Evolutionary conservation across 1,140 invertebrate species (phyloP).

Genomic region (Hylyphantes graminicola): DNA sequence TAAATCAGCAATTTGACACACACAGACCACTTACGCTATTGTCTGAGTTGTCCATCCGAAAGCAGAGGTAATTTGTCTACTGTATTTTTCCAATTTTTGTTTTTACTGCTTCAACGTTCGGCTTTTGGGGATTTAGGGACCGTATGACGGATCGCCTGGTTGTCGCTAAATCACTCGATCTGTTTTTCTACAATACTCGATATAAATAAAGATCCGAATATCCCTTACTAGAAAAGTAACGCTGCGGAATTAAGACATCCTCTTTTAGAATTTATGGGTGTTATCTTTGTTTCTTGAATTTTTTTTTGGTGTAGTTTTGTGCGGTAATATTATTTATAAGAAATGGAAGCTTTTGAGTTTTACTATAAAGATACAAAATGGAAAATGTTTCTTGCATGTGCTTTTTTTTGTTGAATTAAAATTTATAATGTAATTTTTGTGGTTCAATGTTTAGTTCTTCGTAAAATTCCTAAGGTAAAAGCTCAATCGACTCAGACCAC

Average conservation of each 20-base stretch:
- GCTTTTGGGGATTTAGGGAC: not conserved
- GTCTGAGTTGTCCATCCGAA: slow-evolving; percentile 6
- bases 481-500: no score
- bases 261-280: slow-evolving; percentile 1
- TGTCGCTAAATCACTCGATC: slow-evolving; percentile 42
- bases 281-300: not conserved
- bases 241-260: slow-evolving; percentile 27
- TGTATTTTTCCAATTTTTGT: not conserved
- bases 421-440: no score
- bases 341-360: no score
- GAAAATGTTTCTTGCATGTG: no score
- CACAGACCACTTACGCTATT: slow-evolving; percentile 8
- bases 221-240: not conserved
- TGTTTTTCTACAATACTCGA: slow-evolving; percentile 42
- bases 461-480: no score
- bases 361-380: no score
- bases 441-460: no score
- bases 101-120: slow-evolving; percentile 23
- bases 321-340: no score
- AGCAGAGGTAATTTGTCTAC: slow-evolving; percentile 29
- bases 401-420: no score
- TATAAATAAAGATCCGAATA: slow-evolving; percentile 24
- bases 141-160: slow-evolving; percentile 2
- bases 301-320: not conserved
- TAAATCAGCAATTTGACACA: slow-evolving; percentile 42